Evolutionary conservation across 2,888 invertebrate species (phyloP).

Genomic region (Magallana nippona): DNA sequence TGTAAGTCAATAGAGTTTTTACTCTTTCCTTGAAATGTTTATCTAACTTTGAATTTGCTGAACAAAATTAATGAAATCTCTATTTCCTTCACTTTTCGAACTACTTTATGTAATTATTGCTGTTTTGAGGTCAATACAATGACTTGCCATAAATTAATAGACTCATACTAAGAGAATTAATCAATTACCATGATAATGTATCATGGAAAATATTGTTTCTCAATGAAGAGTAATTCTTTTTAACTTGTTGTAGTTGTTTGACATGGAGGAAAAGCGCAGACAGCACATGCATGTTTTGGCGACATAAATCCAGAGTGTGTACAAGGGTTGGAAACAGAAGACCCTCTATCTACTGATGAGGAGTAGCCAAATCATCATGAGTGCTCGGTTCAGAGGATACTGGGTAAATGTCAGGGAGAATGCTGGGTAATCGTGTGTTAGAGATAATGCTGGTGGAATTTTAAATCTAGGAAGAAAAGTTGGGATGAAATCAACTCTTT

Average conservation of each 20-base stretch:
- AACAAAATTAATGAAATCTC: too few relatives aligned
- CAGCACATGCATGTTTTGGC: conserved; percentile 88
- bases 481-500: too few relatives aligned
- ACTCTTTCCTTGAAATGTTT: neutral
- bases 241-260: conserved; percentile 84
- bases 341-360: conserved; percentile 85
- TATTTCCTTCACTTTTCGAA: too few relatives aligned
- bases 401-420: conserved; percentile 82
- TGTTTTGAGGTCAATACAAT: too few relatives aligned
- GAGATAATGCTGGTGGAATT: neutral
- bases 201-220: neutral
- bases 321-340: conserved; percentile 85
- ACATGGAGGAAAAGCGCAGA: conserved; percentile 90
- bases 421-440: neutral
- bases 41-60: neutral
- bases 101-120: too few relatives aligned
- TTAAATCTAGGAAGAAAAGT: too few relatives aligned
- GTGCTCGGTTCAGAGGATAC: conserved; percentile 88
- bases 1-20: conserved; percentile 81
- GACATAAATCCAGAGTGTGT: conserved; percentile 87
- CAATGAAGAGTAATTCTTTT: neutral
- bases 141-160: too few relatives aligned
- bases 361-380: conserved; percentile 86
- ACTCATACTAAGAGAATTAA: too few relatives aligned
- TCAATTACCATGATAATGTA: too few relatives aligned